A percentile compares a stretch with the other conserved stretches of the same genome.
These are phyloP conservation scores for Drosophila nigromelanica DNA, from an alignment of 1,140 invertebrate species.

Conservation along the genomic window DNA sequence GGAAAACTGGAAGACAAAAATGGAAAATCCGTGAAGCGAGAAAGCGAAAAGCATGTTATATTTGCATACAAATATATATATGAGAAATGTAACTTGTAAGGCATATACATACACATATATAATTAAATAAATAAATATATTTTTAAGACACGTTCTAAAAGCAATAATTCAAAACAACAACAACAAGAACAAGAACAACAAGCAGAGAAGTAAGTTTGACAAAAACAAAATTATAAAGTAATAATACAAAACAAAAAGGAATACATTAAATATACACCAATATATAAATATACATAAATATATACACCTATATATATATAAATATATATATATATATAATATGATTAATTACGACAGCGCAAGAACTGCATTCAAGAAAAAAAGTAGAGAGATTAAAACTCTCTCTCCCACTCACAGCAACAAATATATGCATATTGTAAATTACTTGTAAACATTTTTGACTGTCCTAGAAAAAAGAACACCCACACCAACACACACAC, in stretches of 20 bases:
- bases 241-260: constrained; percentile 28
- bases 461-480: constrained; percentile 40
- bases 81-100: constrained; percentile 39
- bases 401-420: constrained; percentile 13
- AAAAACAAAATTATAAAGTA: constrained; percentile 13
- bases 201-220: constrained; percentile 47
- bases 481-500: constrained; percentile 36
- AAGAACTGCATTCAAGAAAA: constrained; percentile 22
- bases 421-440: constrained; percentile 50
- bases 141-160: constrained; percentile 82
- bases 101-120: constrained; percentile 50
- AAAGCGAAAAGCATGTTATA: constrained; percentile 67
- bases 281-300: constrained; percentile 77
- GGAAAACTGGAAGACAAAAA: background rate
- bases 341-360: constrained; percentile 15
- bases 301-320: constrained; percentile 54
- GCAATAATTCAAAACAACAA: constrained; percentile 80
- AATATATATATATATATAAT: constrained; percentile 23
- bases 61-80: constrained; percentile 65
- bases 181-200: constrained; percentile 33
- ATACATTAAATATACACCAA: constrained; percentile 81
- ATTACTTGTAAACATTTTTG: constrained; percentile 49
- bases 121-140: constrained; percentile 77
- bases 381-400: constrained; percentile 3
- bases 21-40: constrained; percentile 21